Conservation (phyloP, 37 sponge, comb jelly and placozoan species). For the Spongia lamella region DNA sequence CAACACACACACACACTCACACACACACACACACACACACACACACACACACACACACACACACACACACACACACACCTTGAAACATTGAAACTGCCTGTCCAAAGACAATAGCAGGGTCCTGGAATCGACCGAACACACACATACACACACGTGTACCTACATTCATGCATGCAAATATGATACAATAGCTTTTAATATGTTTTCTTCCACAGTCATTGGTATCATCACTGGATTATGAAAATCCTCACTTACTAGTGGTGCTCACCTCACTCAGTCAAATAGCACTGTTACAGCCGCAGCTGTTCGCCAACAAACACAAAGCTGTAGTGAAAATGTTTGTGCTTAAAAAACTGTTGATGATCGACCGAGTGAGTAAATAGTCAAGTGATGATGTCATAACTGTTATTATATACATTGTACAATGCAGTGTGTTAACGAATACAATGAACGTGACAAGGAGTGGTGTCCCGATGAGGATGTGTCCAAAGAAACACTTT, state of each 20-base stretch:
- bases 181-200: background rate
- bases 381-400: background rate
- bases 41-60: too few species aligned
- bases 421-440: background rate
- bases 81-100: too few species aligned
- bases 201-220: slow-evolving; percentile 19
- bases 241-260: slow-evolving; percentile 36
- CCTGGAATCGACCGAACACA: too few species aligned
- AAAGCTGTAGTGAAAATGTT: slow-evolving; percentile 52
- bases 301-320: slow-evolving; percentile 41
- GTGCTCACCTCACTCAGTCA: slow-evolving; percentile 43
- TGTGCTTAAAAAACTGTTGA: slow-evolving; percentile 61
- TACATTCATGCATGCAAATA: background rate
- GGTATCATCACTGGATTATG: slow-evolving; percentile 29
- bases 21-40: too few species aligned
- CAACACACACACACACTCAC: too few species aligned
- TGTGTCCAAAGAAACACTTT: slow-evolving; percentile 43
- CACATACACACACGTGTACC: too few species aligned
- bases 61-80: too few species aligned
- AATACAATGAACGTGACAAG: background rate
- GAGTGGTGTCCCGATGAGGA: slow-evolving; percentile 58
- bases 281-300: slow-evolving; percentile 50
- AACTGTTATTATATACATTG: background rate
- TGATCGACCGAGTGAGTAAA: slow-evolving; percentile 47
- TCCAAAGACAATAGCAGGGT: too few species aligned